Evolutionary conservation across 2,113 vertebrate species (phyloP), one percentile per base, ranked within the genome.

Genomic region (Lamprotornis superbus): DNA sequence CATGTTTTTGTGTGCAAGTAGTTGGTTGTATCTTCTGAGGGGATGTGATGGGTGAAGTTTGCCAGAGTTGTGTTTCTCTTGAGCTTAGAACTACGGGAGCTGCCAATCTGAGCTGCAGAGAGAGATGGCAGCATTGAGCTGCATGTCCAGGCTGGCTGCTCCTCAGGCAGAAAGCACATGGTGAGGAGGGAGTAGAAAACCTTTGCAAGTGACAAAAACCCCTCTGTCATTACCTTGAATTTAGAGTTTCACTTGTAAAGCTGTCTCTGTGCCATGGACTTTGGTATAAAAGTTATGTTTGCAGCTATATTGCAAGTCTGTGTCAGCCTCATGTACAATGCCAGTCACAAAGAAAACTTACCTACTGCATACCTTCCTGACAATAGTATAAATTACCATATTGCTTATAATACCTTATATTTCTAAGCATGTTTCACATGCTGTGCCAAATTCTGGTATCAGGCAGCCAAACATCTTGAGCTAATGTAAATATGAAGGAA

Each of bases 51-150:
- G 37, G 24, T 37, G 1, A 56, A 69, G 47, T 59, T 94, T 42
- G 50, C 49, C 8, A 12, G 60, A 69, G 44, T 42, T 46, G 37
- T 2, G 25, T 90, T 73, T 52, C 31, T 22, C 40, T 64, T 25
- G 18, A 24, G 67, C 49, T 94, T 28, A 9, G 25, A 70, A 2
- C 33, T 88, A 0, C 12, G 0, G 1, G 68, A 93, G 85, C 64
- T 94, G 92, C 90, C 91, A 44, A 37, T 81, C 81, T 49, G 86
- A 89, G 81, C 69, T 76, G 57, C 68, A 47, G 90, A 96, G 97
- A 69, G 83, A 97, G 97, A 93, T 97, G 97, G 97, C 97, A 97
- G 96, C 91, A 97, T 95, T 92, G 96, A 97, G 95, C 96, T 92
- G 67, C 76, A 15, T 37, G 85, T 56, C 44, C 53, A 6, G 33